These are phyloP conservation scores for Cygnus olor DNA, from an alignment of 2,797 vertebrate genomes.

Conservation along the genomic window DNA sequence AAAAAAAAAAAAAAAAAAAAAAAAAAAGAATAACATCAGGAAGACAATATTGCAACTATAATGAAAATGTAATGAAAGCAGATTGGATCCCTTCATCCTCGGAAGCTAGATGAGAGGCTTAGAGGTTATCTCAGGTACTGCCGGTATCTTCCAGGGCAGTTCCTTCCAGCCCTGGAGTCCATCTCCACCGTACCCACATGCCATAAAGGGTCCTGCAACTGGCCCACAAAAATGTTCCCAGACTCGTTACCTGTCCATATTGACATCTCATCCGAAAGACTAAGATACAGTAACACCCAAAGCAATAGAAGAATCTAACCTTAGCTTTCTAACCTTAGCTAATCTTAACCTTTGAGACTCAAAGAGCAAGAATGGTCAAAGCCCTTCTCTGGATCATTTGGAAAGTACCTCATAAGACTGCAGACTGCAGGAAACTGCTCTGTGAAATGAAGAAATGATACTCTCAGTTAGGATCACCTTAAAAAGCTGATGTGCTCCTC, in stretches of 20 bases:
- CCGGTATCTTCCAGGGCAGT: not conserved
- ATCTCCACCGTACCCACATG: rapidly evolving
- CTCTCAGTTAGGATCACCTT: not conserved
- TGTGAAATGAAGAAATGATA: not conserved
- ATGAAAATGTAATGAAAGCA: not conserved
- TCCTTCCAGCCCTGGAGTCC: not conserved
- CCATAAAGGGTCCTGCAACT: not conserved
- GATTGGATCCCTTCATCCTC: not conserved
- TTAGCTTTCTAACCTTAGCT: not conserved
- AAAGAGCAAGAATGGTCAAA: not conserved
- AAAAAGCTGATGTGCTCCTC: not conserved
- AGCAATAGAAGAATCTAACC: not conserved
- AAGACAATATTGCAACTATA: not conserved
- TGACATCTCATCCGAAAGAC: not conserved
- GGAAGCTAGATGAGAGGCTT: not conserved
- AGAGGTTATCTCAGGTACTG: not conserved
- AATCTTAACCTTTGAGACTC: not conserved
- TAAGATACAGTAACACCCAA: not conserved
- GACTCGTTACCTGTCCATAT: not conserved
- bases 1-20: not conserved
- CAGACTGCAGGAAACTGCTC: not conserved
- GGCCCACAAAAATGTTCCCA: not conserved
- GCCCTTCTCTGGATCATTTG: not conserved
- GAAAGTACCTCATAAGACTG: not conserved
- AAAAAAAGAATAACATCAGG: not conserved